A percentile compares a stretch with the other conserved stretches of the same genome.
Evolutionary conservation across 2,888 invertebrate species (phyloP).

Genomic region (Drosophila atroscutellata): DNA sequence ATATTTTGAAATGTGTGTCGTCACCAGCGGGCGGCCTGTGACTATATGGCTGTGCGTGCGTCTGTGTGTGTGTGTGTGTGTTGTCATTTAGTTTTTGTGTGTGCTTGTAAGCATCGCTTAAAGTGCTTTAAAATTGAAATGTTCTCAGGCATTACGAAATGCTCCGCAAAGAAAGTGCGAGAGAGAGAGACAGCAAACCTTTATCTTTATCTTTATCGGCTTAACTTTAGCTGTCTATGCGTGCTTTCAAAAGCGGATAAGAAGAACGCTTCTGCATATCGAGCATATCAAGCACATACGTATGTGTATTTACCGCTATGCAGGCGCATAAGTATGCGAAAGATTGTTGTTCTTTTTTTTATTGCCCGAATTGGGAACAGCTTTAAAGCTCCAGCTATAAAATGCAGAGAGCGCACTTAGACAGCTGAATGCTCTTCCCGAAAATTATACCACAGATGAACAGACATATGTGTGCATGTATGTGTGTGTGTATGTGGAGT

Average conservation of each 20-base stretch:
- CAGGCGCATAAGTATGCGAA: conserved; percentile 30
- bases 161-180: conserved; percentile 2
- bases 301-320: conserved; percentile 32
- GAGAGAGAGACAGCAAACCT: conserved; percentile 45
- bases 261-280: conserved; percentile 26
- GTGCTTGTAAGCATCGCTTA: conserved; percentile 43
- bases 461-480: background rate
- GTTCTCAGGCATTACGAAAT: conserved; percentile 57
- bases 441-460: background rate
- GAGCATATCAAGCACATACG: background rate
- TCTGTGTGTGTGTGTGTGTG: background rate
- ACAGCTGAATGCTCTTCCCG: background rate
- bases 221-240: conserved; percentile 42
- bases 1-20: conserved; percentile 74
- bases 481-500: background rate
- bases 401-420: background rate
- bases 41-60: conserved; percentile 4
- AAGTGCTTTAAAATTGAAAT: conserved; percentile 59
- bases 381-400: conserved; percentile 10
- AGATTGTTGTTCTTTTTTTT: conserved; percentile 2
- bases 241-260: conserved; percentile 41
- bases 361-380: background rate
- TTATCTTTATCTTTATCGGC: conserved; percentile 76
- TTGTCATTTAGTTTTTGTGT: conserved; percentile 10
- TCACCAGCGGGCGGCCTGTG: conserved; percentile 55